A percentile compares a stretch with the other conserved stretches of the same genome.
These are phyloP conservation scores for Plutomurus gul DNA, from an alignment of 1,140 invertebrate species.

Conservation along the genomic window DNA sequence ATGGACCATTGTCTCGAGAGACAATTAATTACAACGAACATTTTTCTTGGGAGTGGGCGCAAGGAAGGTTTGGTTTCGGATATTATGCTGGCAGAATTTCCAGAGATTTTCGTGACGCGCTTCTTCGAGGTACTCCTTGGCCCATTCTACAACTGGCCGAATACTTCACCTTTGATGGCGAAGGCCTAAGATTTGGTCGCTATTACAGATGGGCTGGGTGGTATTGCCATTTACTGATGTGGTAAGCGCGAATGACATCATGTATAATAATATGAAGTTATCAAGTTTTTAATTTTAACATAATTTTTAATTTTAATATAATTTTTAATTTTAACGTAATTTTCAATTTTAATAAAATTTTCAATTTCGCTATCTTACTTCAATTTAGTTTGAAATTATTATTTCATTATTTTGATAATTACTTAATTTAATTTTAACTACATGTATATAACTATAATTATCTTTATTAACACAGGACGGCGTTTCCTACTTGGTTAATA, in stretches of 20 bases:
- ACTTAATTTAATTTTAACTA: not conserved
- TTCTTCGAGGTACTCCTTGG: conserved; percentile 63
- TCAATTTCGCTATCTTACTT: too few relatives aligned
- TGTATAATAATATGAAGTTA: too few relatives aligned
- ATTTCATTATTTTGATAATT: too few relatives aligned
- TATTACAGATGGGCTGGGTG: conserved; percentile 65
- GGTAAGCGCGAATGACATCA: too few relatives aligned
- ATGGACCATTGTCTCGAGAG: conserved; percentile 55
- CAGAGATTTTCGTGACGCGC: conserved; percentile 63
- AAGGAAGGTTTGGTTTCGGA: conserved; percentile 63
- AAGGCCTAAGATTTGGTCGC: conserved; percentile 62
- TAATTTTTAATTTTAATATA: too few relatives aligned
- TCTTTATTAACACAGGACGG: conserved; percentile 58
- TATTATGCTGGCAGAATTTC: conserved; percentile 63
- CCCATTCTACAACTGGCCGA: conserved; percentile 69
- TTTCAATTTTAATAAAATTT: too few relatives aligned
- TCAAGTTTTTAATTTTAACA: too few relatives aligned
- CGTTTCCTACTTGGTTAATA: conserved; percentile 66
- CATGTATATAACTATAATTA: not conserved
- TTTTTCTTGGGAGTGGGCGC: conserved; percentile 68
- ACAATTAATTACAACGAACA: conserved; percentile 69
- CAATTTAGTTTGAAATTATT: too few relatives aligned
- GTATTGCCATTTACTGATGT: conserved; percentile 66
- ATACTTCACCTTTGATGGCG: conserved; percentile 68
- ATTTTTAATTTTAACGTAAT: too few relatives aligned